Base-by-base conservation (phyloP, 2,797 vertebrate genomes). In the Cyprinodon diabolis region DNA sequence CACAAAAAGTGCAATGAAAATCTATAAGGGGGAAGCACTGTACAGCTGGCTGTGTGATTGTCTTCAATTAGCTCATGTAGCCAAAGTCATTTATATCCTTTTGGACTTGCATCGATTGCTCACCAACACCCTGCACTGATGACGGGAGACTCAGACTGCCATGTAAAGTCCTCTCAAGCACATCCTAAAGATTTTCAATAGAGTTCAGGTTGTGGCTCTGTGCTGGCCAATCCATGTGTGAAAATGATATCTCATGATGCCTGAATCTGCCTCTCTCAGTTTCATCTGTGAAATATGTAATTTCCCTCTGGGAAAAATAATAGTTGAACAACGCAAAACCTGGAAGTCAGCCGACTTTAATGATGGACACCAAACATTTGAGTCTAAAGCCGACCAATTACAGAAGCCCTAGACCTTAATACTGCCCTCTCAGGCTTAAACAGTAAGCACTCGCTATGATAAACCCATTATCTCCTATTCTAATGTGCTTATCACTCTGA, bases 141-240 rank as follows among this genome's bases (percentile, higher is more conserved):
- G 66, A 52, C 25, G 30, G 30, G 66, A 37, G 17, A 37, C 23
- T 49, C 25, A 19, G 47, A 67, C 66, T 68, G 66, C 48, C 11
- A 48, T 52, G 66, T 68, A 4, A 68, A 35, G 66, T 68, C 48
- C 25, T 68, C 66, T 37, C 25, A 15, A 54, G 49, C 49, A 10
- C 25, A 68, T 68, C 48, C 21, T 37, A 68, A 68, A 54, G 30
- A 68, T 68, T 54, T n/a, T 54, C 66, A 40, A 51, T 68, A 51
- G 23, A 21, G 23, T 19, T 51, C 25, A 52, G 66, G 30, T 52
- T 11, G 48, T 4, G 25, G 49, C 47, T 68, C 66, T 52, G 48
- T 51, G 25, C 47, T 10, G 66, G 5, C 48, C 48, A 52, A 52
- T 52, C 47, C 66, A 68, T 37, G 66, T 52, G 66, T 37, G 66